Base-by-base conservation (phyloP, 2,113 vertebrate species). In the Opisthocomus hoazin region DNA sequence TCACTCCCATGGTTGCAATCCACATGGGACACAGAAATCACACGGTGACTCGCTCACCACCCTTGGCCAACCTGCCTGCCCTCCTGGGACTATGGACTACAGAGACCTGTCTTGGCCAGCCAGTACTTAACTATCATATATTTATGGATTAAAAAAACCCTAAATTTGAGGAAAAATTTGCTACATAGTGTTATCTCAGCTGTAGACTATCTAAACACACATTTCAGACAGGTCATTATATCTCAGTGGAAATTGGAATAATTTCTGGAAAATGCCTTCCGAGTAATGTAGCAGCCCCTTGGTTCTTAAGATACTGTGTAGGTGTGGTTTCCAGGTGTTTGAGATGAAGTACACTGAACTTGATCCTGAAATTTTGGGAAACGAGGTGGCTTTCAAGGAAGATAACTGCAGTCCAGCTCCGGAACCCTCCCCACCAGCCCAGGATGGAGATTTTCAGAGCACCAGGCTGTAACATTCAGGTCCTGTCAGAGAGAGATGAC, bases 1-100 rank as follows among this genome's bases (percentile, higher is more conserved):
- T 43, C 15, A 15, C 54, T 65, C 3, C 0, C 7, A 30, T 3
- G n/a, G 58, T 58, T 51, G 34, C 69, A 54, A 29, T 12, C 48
- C 45, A 22, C 0, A 0, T 23, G 65, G 34, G 43, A 54, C 4
- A 3, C 6, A n/a, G 60, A 46, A 73, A 60, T n/a, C 1, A 2
- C 9, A 24, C 37, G 0, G 0, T 22, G 60, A 23, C 15, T 1
- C 12, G 22, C 27, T 37, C 37, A 18, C 29, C 0, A 15, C 26
- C 79, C 54, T 66, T 61, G 60, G 54, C 22, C 51, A 39, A 30
- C 24, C 5, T 41, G 8, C 37, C 39, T 23, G 19, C 11, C 41
- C 36, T 78, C 48, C 64, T 0, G 1, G 30, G 27, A 4, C 39
- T n/a, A 15, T 2, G 29, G 39, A 45, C 23, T 45, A 11, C 45